A percentile compares a stretch with the other conserved stretches of the same genome.
Evolutionary conservation across 2,888 invertebrate genomes (phyloP).

Genomic region (Coenonympha glycerion): DNA sequence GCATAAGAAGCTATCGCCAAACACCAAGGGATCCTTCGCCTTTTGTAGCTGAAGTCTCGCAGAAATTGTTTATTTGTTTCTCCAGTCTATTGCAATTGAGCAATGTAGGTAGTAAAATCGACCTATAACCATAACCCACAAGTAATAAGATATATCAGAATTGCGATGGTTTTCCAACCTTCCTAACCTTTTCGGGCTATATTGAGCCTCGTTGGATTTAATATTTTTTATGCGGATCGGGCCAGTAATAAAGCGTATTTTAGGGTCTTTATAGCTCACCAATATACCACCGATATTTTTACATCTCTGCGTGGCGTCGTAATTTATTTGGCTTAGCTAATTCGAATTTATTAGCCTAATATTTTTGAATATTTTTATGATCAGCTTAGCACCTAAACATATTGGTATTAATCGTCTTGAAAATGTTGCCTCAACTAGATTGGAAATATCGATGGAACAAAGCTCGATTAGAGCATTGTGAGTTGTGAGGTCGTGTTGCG

Average conservation of each 20-base stretch:
- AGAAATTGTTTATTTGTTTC: too few relatives aligned
- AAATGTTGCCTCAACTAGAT: background rate
- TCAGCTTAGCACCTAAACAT: background rate
- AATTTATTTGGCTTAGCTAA: slow-evolving; percentile 5
- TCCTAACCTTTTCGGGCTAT: background rate
- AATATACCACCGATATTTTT: background rate
- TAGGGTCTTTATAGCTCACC: background rate
- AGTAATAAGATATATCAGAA: too few relatives aligned
- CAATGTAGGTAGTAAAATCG: too few relatives aligned
- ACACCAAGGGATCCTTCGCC: too few relatives aligned
- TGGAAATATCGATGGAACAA: slow-evolving; percentile 15
- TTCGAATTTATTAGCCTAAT: slow-evolving; percentile 7
- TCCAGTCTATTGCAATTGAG: too few relatives aligned
- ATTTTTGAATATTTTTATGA: background rate
- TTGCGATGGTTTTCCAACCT: background rate
- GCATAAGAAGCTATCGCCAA: too few relatives aligned
- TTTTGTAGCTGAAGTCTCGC: too few relatives aligned
- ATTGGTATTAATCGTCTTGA: background rate
- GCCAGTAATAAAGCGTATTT: background rate
- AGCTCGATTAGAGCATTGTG: slow-evolving; percentile 28
- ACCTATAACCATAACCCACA: too few relatives aligned
- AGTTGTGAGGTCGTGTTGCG: slow-evolving; percentile 32
- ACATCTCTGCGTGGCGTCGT: background rate
- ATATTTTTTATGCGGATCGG: background rate
- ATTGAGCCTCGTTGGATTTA: background rate